A percentile compares a stretch with the other conserved stretches of the same genome.
phyloP scores from a whole-genome alignment of 2,797 vertebrate species.

The Prunella strophiata region DNA sequence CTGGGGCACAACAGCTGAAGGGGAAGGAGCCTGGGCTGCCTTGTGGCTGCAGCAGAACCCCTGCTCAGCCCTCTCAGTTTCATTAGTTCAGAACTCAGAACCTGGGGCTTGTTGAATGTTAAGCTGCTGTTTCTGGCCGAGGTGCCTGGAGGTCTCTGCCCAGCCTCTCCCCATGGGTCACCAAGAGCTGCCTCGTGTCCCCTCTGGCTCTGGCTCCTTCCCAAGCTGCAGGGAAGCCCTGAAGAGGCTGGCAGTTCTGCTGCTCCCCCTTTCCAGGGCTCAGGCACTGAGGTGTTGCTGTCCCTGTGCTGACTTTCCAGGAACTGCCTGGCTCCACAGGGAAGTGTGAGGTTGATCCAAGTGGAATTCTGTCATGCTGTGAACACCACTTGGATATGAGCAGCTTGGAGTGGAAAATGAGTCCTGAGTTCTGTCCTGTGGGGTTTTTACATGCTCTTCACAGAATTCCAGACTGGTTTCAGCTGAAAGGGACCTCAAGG shows the following conservation, averaged over 20 bases:
- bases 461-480: background rate
- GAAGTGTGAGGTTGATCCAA: background rate
- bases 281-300: background rate
- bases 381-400: background rate
- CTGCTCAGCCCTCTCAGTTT: conserved; percentile 50
- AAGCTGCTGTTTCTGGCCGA: background rate
- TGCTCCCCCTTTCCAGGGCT: background rate
- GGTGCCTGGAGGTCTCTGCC: background rate
- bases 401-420: background rate
- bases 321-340: background rate
- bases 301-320: background rate
- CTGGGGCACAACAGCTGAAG: conserved; percentile 16
- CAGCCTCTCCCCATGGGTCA: accelerated
- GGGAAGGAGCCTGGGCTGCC: conserved; percentile 29
- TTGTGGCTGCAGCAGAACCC: conserved; percentile 30
- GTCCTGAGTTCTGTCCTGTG: background rate
- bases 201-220: background rate
- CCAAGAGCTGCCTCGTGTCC: background rate
- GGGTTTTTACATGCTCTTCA: background rate
- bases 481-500: background rate
- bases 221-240: background rate
- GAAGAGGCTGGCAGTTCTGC: background rate
- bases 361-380: background rate
- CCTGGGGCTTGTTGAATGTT: background rate
- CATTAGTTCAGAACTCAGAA: conserved; percentile 33